These are phyloP conservation scores for Uria aalge DNA, from an alignment of 2,113 vertebrate species.

Conservation along the genomic window DNA sequence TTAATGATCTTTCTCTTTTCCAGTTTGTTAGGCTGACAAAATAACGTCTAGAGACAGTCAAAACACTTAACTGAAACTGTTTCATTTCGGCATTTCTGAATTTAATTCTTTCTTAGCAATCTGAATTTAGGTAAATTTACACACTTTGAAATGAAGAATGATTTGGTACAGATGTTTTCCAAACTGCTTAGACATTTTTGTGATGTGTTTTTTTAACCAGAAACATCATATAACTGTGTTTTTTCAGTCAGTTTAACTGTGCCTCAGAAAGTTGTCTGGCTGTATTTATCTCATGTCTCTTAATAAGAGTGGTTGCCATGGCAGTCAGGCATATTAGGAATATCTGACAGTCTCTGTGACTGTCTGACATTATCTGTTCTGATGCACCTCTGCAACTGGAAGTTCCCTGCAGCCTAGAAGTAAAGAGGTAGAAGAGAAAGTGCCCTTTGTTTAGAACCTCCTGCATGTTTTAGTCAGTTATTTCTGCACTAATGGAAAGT, in stretches of 20 bases:
- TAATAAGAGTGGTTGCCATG: not conserved
- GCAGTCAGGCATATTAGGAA: not conserved
- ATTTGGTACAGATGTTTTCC: not conserved
- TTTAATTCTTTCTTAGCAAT: not conserved
- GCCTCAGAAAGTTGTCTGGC: conserved; percentile 11
- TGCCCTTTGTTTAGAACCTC: not conserved
- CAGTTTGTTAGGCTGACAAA: not conserved
- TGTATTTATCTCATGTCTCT: not conserved
- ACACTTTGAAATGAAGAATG: not conserved
- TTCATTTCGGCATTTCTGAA: not conserved
- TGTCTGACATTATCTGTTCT: not conserved
- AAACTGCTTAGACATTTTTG: not conserved
- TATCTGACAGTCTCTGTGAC: not conserved
- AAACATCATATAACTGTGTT: not conserved
- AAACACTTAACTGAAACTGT: not conserved
- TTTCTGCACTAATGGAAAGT: not conserved
- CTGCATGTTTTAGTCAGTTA: not conserved
- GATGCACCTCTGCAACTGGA: not conserved
- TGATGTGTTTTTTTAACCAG: not conserved
- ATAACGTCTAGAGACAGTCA: not conserved
- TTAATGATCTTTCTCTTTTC: not conserved
- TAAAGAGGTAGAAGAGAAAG: not conserved
- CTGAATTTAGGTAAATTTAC: not conserved
- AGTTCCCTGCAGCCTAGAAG: not conserved
- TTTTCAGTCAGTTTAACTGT: not conserved